Evolutionary conservation across 2,888 invertebrate species (phyloP).

Genomic region (Pimpla rufipes): DNA sequence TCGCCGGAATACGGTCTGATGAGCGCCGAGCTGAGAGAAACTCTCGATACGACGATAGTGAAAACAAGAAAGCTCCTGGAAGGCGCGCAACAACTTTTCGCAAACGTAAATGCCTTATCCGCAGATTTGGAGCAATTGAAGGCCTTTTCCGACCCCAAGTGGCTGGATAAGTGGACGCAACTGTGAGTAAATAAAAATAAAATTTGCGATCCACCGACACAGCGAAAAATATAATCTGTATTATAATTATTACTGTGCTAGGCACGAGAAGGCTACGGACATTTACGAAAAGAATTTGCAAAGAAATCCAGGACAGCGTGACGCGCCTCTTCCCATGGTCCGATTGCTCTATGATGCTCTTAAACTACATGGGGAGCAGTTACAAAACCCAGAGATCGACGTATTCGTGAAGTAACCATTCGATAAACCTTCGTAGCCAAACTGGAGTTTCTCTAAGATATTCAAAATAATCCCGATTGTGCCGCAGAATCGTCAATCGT

Average conservation of each 20-base stretch:
- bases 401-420: slow-evolving; percentile 46
- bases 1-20: slow-evolving; percentile 2
- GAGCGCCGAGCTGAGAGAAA: slow-evolving; percentile 1
- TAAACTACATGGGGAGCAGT: slow-evolving; percentile 84
- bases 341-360: slow-evolving; percentile 87
- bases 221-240: not conserved
- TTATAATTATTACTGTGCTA: slow-evolving; percentile 62
- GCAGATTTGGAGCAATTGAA: slow-evolving; percentile 66
- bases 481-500: not conserved
- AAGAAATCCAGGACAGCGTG: slow-evolving; percentile 84
- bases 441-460: not conserved
- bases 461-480: too few relatives aligned
- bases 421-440: not conserved
- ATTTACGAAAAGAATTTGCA: slow-evolving; percentile 85
- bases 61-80: slow-evolving; percentile 85
- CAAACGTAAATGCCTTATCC: slow-evolving; percentile 66
- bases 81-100: slow-evolving; percentile 84
- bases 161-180: slow-evolving; percentile 60
- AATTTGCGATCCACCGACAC: slow-evolving; percentile 35
- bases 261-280: slow-evolving; percentile 85
- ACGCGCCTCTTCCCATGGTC: slow-evolving; percentile 86
- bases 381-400: slow-evolving; percentile 16
- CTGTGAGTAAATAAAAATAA: slow-evolving; percentile 70
- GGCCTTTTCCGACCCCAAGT: slow-evolving; percentile 57
- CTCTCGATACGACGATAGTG: slow-evolving; percentile 61